phyloP scores from a whole-genome alignment of 2,113 vertebrate genomes.

The Pholis gunnellus region DNA sequence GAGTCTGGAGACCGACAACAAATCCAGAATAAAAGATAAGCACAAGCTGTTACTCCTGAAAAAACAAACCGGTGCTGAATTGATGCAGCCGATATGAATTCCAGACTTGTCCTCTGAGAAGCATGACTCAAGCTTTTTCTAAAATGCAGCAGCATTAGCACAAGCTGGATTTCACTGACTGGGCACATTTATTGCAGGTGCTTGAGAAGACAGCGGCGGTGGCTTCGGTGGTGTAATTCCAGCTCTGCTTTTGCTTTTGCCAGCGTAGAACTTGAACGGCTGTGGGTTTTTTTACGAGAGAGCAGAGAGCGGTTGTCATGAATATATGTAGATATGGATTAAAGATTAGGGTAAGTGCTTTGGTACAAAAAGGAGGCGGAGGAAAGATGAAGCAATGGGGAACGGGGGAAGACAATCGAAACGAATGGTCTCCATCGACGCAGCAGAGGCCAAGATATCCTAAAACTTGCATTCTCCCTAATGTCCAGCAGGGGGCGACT shows the following conservation, averaged over 20 bases:
- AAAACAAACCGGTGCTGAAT: slow-evolving; percentile 40
- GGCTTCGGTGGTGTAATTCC: background rate
- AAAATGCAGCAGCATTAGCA: slow-evolving; percentile 29
- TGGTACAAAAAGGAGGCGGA: background rate
- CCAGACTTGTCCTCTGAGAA: slow-evolving; percentile 13
- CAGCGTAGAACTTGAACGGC: background rate
- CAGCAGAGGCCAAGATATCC: too few species aligned
- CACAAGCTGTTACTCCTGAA: slow-evolving; percentile 6
- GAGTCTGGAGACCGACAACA: background rate
- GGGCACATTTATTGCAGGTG: slow-evolving; percentile 20
- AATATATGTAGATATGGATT: slow-evolving; percentile 28
- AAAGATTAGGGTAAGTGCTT: background rate
- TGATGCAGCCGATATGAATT: background rate
- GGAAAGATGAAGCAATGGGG: background rate
- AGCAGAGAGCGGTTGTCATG: slow-evolving; percentile 17
- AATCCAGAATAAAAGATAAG: background rate
- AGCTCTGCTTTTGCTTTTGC: background rate
- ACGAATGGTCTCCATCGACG: too few species aligned
- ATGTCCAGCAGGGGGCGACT: too few species aligned
- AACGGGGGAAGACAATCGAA: background rate
- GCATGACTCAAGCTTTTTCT: slow-evolving; percentile 43
- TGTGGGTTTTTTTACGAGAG: background rate
- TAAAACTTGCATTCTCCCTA: too few species aligned
- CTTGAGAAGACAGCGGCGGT: background rate
- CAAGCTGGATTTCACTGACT: slow-evolving; percentile 10